Conservation (phyloP, 2,113 vertebrate species). For the Pedetes capensis region DNA sequence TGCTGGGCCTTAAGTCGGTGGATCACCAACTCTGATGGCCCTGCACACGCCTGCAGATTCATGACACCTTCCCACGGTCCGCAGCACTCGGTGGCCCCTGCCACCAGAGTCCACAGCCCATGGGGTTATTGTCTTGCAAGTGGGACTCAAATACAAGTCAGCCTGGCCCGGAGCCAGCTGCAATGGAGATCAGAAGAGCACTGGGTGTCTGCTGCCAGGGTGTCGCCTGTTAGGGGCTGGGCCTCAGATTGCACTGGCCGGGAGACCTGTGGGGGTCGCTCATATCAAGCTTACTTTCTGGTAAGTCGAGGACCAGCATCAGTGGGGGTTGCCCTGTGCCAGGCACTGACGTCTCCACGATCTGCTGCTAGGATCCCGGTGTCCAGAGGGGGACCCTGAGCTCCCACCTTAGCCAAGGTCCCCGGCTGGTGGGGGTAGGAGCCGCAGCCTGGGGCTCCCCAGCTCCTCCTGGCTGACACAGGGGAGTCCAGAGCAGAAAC, state of each 20-base stretch:
- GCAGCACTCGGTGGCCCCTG: too few relatives aligned
- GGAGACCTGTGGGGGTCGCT: fast-evolving
- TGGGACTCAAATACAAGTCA: too few relatives aligned
- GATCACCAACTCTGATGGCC: background rate
- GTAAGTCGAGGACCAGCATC: background rate
- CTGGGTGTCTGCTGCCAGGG: fast-evolving
- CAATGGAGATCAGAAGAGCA: background rate
- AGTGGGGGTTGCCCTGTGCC: background rate
- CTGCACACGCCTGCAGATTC: too few relatives aligned
- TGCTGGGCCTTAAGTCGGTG: background rate
- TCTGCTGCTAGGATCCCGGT: background rate
- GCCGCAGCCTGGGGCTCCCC: too few relatives aligned
- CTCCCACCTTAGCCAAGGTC: background rate
- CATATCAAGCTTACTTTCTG: background rate
- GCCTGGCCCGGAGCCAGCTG: background rate
- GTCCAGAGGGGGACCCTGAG: background rate
- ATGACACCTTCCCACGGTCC: too few relatives aligned
- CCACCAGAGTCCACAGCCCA: background rate
- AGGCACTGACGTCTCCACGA: background rate
- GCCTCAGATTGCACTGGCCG: background rate
- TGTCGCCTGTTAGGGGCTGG: background rate
- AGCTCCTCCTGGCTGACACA: background rate
- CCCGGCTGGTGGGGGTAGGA: background rate
- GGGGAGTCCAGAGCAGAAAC: background rate
- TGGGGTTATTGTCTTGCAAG: too few relatives aligned